Evolutionary conservation across 1,140 invertebrate species (phyloP).

Genomic region (Apocrypta bakeri): DNA sequence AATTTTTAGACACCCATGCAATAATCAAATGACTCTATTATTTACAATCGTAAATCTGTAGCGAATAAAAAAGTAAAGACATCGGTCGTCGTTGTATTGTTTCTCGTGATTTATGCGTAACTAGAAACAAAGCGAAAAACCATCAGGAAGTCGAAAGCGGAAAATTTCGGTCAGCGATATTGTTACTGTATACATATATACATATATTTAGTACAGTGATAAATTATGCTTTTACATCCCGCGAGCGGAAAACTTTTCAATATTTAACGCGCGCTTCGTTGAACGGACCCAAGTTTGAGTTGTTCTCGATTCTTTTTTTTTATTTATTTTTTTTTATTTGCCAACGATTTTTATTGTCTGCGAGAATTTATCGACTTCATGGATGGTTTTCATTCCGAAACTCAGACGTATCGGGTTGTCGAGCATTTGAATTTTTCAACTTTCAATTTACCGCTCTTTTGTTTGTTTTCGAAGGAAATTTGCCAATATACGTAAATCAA

Average conservation of each 20-base stretch:
- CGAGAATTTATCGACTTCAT: neutral
- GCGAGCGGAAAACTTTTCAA: neutral
- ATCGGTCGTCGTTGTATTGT: neutral
- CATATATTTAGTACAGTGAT: neutral
- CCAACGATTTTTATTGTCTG: neutral
- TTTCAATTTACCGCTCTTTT: too few relatives aligned
- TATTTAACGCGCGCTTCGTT: neutral
- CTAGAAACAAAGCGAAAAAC: neutral
- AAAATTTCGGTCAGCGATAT: neutral
- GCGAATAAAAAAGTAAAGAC: neutral
- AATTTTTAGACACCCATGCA: neutral
- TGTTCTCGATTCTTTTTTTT: neutral
- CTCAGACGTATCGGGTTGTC: too few relatives aligned
- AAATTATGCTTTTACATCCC: neutral
- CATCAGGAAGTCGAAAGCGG: neutral
- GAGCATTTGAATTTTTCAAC: too few relatives aligned
- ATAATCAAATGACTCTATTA: neutral
- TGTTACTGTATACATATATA: neutral
- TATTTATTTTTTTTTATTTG: too few relatives aligned
- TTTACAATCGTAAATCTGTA: neutral
- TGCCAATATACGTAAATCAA: too few relatives aligned
- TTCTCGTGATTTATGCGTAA: neutral
- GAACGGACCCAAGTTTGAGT: neutral
- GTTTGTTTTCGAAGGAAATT: too few relatives aligned
- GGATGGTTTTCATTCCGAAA: neutral